phyloP scores from a whole-genome alignment of 64 coral and sea anemone genomes.

The Pocillopora verrucosa region DNA sequence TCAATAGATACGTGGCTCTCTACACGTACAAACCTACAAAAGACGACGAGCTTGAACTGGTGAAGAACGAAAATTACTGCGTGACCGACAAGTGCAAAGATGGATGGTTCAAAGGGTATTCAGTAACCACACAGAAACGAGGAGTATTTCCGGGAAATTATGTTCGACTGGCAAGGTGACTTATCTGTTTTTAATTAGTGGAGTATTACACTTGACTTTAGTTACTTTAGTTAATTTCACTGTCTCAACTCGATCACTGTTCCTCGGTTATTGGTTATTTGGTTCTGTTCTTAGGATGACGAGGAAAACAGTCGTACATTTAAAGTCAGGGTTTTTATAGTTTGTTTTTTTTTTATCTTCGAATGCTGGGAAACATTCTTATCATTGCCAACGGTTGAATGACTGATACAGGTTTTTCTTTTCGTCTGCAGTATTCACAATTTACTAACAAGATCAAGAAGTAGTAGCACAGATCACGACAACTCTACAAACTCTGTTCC shows the following conservation, averaged over 20 bases:
- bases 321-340: too few relatives aligned
- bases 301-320: too few relatives aligned
- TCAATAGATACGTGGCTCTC: constrained; percentile 74
- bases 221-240: too few relatives aligned
- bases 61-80: constrained; percentile 77
- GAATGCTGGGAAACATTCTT: too few relatives aligned
- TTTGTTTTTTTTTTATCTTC: too few relatives aligned
- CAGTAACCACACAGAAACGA: constrained; percentile 58
- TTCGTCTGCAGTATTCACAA: constrained; percentile 69
- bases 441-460: constrained; percentile 68
- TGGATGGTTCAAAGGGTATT: constrained; percentile 92
- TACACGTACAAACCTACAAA: constrained; percentile 81
- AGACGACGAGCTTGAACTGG: constrained; percentile 86
- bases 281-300: too few relatives aligned
- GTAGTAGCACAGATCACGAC: constrained; percentile 45
- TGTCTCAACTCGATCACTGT: too few relatives aligned
- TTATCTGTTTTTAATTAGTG: background rate
- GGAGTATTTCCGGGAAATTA: constrained; percentile 97
- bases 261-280: too few relatives aligned
- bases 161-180: constrained; percentile 84
- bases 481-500: background rate
- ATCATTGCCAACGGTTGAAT: too few relatives aligned
- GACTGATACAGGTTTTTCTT: background rate
- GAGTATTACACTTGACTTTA: too few relatives aligned
- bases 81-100: constrained; percentile 94